phyloP scores from a whole-genome alignment of 1,140 invertebrate genomes.

The Berghia stephanieae region DNA sequence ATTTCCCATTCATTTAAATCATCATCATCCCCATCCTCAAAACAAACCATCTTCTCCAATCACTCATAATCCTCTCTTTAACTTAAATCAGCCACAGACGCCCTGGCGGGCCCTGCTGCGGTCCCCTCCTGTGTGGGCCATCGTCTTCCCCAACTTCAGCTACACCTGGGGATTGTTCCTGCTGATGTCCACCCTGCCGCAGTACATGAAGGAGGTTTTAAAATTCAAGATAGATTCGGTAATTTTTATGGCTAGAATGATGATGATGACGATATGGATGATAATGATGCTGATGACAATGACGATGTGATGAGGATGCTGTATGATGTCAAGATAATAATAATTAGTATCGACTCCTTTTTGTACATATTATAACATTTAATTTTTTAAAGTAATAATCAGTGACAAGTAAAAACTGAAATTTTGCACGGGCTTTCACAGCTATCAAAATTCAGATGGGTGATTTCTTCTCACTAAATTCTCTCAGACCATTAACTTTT shows the following conservation, averaged over 20 bases:
- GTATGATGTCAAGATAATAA: background rate
- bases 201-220: slow-evolving; percentile 55
- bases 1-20: too few relatives aligned
- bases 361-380: too few relatives aligned
- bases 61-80: too few relatives aligned
- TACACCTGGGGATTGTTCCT: slow-evolving; percentile 98
- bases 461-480: too few relatives aligned
- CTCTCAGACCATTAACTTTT: too few relatives aligned
- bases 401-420: too few relatives aligned
- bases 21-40: too few relatives aligned
- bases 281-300: background rate
- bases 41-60: too few relatives aligned
- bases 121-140: slow-evolving; percentile 96
- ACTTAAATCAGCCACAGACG: background rate
- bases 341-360: too few relatives aligned
- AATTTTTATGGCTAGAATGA: slow-evolving; percentile 27
- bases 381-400: too few relatives aligned
- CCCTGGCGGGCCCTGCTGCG: slow-evolving; percentile 93
- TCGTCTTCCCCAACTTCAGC: slow-evolving; percentile 98
- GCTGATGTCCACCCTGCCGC: slow-evolving; percentile 54
- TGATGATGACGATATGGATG: background rate
- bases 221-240: slow-evolving; percentile 55
- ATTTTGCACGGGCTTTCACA: too few relatives aligned
- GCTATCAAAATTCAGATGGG: too few relatives aligned
- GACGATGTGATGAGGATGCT: background rate